phyloP scores from a whole-genome alignment of 2,888 invertebrate genomes.

The Ectemnius cavifrons region DNA sequence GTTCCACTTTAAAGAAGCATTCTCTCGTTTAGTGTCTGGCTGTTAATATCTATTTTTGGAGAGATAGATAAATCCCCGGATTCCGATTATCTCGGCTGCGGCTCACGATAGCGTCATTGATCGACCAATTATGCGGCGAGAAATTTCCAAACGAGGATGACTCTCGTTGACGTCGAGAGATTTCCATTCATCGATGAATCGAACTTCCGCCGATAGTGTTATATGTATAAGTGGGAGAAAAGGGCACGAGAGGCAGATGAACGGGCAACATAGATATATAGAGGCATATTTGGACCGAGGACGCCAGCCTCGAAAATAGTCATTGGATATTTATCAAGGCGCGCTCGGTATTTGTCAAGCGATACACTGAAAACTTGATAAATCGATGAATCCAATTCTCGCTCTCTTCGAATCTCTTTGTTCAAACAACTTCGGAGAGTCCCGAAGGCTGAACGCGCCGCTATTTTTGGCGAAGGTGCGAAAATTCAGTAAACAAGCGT shows the following conservation, averaged over 20 bases:
- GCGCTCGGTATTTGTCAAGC: slow-evolving; percentile 28
- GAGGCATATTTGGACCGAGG: slow-evolving; percentile 19
- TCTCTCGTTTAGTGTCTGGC: too few species aligned
- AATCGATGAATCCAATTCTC: slow-evolving; percentile 8
- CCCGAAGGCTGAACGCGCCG: neutral
- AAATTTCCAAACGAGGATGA: too few species aligned
- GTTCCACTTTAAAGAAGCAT: too few species aligned
- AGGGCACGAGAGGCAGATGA: neutral
- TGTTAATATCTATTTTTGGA: too few species aligned
- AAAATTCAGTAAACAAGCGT: neutral
- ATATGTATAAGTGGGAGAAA: neutral
- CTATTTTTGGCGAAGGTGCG: neutral
- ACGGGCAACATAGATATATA: neutral
- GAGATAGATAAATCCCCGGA: too few species aligned
- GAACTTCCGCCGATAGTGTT: neutral
- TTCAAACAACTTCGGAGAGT: slow-evolving; percentile 4
- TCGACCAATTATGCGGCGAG: too few species aligned
- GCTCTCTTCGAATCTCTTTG: slow-evolving; percentile 2
- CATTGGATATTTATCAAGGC: slow-evolving; percentile 28
- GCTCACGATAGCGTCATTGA: too few species aligned
- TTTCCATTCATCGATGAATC: too few species aligned
- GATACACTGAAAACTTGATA: neutral
- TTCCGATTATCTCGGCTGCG: too few species aligned
- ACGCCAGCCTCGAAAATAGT: slow-evolving; percentile 25
- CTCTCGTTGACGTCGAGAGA: too few species aligned